phyloP scores from a whole-genome alignment of 1,140 invertebrate genomes.

The Harlomillsia oculata region DNA sequence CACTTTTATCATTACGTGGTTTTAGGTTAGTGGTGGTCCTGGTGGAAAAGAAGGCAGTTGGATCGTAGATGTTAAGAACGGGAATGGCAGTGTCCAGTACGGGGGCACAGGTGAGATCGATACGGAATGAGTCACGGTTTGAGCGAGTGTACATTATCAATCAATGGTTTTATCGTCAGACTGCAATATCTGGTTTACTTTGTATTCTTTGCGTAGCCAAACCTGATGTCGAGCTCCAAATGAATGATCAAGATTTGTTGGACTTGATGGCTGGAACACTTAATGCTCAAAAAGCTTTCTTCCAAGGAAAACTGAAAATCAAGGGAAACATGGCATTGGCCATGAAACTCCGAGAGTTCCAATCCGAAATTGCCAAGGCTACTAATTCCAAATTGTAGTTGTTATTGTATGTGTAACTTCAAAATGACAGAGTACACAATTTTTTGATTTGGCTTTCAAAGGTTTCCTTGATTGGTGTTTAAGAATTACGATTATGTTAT shows the following conservation, averaged over 20 bases:
- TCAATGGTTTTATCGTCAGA: background rate
- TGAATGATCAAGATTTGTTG: conserved; percentile 73
- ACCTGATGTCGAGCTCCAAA: conserved; percentile 81
- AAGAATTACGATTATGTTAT: too few species aligned
- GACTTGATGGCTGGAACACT: conserved; percentile 81
- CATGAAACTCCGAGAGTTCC: conserved; percentile 83
- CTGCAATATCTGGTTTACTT: background rate
- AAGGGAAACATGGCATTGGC: conserved; percentile 93
- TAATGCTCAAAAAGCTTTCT: conserved; percentile 93
- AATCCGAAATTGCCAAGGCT: conserved; percentile 63
- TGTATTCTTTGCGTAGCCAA: too few species aligned
- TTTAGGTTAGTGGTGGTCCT: conserved; percentile 43
- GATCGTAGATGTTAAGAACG: conserved; percentile 81
- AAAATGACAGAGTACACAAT: background rate
- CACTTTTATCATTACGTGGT: background rate
- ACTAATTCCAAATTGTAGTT: conserved; percentile 59
- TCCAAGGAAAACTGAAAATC: conserved; percentile 92
- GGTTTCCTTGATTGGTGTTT: background rate
- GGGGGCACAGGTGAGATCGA: conserved; percentile 54
- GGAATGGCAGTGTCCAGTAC: conserved; percentile 70
- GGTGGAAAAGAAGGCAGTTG: conserved; percentile 68
- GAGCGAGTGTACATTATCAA: background rate
- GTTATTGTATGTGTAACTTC: background rate
- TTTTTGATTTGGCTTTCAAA: background rate
- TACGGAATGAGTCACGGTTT: too few species aligned